Conservation (phyloP, 2,888 invertebrate species). For the Phorcus lineatus region DNA sequence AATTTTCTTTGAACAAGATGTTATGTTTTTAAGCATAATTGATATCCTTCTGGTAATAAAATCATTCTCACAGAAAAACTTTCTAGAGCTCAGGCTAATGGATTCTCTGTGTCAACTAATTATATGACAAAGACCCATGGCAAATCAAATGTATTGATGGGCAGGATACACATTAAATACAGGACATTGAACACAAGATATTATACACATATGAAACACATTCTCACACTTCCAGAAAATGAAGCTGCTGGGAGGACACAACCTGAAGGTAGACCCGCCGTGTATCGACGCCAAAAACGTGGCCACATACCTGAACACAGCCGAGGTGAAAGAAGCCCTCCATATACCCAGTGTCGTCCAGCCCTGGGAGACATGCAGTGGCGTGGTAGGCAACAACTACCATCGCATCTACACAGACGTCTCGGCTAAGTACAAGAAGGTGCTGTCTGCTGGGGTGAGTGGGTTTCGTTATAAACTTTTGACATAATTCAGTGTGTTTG, state of each 20-base stretch:
- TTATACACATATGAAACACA: no score
- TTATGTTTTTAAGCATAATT: no score
- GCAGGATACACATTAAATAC: no score
- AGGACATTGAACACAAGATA: no score
- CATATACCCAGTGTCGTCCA: slow-evolving; percentile 67
- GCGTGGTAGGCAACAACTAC: slow-evolving; percentile 40
- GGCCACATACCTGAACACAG: slow-evolving; percentile 79
- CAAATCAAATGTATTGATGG: no score
- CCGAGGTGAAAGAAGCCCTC: slow-evolving; percentile 66
- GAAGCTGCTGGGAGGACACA: background rate
- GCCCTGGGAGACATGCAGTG: slow-evolving; percentile 69
- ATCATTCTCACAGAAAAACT: no score
- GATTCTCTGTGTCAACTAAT: no score
- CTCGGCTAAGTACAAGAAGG: slow-evolving; percentile 61
- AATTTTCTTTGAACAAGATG: no score
- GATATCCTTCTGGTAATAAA: no score
- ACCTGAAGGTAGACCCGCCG: slow-evolving; percentile 58
- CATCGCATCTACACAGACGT: slow-evolving; percentile 58
- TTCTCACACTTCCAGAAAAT: slow-evolving; percentile 4
- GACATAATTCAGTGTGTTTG: background rate
- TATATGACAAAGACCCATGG: no score
- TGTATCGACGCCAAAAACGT: slow-evolving; percentile 62
- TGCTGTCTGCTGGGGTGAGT: slow-evolving; percentile 56
- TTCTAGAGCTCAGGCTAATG: no score
- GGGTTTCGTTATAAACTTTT: background rate